Percentiles rank a stretch among this genome's conserved stretches.
Conservation (phyloP, 2,797 vertebrate genomes). For the Oreochromis grahami region DNA sequence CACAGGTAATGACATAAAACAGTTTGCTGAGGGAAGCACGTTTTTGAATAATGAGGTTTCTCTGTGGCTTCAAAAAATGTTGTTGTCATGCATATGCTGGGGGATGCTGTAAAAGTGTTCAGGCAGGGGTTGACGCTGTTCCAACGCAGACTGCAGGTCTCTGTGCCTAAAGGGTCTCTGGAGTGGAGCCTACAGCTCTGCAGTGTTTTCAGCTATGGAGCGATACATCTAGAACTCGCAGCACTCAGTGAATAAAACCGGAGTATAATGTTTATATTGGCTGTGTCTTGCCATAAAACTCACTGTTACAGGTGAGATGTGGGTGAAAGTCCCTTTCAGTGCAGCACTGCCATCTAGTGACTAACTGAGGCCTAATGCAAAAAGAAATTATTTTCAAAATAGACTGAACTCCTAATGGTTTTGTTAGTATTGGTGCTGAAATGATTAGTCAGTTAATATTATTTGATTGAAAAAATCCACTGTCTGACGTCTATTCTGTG, state of each 20-base stretch:
- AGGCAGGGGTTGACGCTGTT: background rate
- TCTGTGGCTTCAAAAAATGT: background rate
- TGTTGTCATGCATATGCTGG: background rate
- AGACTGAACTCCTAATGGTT: background rate
- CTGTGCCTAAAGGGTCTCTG: background rate
- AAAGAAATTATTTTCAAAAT: background rate
- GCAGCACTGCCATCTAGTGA: constrained; percentile 67
- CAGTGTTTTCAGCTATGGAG: background rate
- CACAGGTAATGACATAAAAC: background rate
- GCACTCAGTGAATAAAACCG: background rate
- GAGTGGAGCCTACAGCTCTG: background rate
- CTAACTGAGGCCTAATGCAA: rapidly evolving
- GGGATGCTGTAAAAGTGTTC: background rate
- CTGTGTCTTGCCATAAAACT: background rate
- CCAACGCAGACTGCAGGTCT: background rate
- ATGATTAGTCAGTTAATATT: rapidly evolving
- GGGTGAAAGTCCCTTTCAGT: background rate
- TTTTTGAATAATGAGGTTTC: constrained; percentile 24
- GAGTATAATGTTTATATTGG: background rate
- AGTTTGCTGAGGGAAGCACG: constrained; percentile 10
- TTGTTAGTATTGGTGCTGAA: background rate
- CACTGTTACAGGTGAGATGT: background rate
- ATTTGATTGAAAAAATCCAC: background rate
- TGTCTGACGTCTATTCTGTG: background rate
- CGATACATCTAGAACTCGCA: background rate